Evolutionary conservation across 2,797 vertebrate species (phyloP).

Genomic region (Oreortyx pictus): DNA sequence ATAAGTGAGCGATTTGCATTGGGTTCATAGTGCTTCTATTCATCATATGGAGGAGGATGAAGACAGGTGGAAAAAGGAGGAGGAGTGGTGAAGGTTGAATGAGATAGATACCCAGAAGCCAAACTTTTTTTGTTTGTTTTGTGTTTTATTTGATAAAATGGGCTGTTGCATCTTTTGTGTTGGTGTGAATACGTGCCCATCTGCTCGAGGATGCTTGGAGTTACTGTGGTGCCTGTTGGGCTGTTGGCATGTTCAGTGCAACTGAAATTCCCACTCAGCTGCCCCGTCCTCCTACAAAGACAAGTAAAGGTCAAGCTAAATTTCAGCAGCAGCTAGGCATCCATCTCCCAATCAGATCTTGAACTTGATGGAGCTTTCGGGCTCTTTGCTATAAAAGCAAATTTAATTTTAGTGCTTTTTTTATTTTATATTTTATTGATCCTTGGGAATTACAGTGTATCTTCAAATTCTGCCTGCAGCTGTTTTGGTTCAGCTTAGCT

Average conservation of each 20-base stretch:
- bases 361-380: slow-evolving; percentile 6
- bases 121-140: slow-evolving; percentile 1
- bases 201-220: slow-evolving; percentile 58
- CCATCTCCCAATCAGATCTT: not conserved
- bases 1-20: not conserved
- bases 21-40: not conserved
- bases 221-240: slow-evolving; percentile 43
- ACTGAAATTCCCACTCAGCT: slow-evolving; percentile 47
- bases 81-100: slow-evolving; percentile 41
- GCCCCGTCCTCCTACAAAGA: slow-evolving; percentile 1
- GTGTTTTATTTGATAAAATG: not conserved
- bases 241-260: not conserved
- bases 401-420: slow-evolving; percentile 23
- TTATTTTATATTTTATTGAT: not conserved
- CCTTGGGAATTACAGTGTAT: not conserved
- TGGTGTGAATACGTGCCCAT: slow-evolving; percentile 72
- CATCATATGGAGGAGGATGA: not conserved
- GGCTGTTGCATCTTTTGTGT: slow-evolving; percentile 65
- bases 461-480: not conserved
- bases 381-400: not conserved
- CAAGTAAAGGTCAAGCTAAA: slow-evolving; percentile 30
- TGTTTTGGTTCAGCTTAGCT: slow-evolving; percentile 15
- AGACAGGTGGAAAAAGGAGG: slow-evolving; percentile 66
- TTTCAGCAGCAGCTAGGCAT: not conserved
- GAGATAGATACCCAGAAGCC: slow-evolving; percentile 51